These are phyloP conservation scores for Eulemur rubriventer DNA, from an alignment of 2,797 vertebrate genomes.

Conservation along the genomic window DNA sequence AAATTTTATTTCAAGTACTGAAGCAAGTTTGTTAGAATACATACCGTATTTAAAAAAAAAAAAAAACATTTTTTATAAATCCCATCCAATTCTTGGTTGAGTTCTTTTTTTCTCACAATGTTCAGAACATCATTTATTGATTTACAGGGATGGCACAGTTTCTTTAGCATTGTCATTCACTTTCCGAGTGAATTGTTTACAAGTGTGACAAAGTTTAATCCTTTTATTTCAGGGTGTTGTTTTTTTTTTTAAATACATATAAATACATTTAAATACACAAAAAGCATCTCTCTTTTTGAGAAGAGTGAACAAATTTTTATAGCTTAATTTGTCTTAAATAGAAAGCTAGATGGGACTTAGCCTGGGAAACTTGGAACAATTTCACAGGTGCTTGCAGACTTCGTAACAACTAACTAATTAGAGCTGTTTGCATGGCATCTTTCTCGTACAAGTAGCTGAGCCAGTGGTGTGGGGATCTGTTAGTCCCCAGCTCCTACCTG, in stretches of 20 bases:
- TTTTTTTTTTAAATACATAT: conserved; percentile 14
- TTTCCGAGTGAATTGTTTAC: conserved; percentile 72
- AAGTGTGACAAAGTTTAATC: conserved; percentile 63
- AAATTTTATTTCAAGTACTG: background rate
- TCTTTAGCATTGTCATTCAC: conserved; percentile 59
- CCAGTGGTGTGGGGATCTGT: conserved; percentile 4
- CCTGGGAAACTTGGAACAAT: conserved; percentile 66
- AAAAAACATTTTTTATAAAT: background rate
- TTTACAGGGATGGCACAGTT: conserved; percentile 13
- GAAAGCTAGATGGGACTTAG: conserved; percentile 50
- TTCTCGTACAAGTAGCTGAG: conserved; percentile 41
- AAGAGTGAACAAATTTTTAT: conserved; percentile 50
- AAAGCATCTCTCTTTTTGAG: conserved; percentile 56
- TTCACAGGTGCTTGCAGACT: conserved; percentile 64
- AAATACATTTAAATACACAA: too few species aligned
- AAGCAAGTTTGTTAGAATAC: background rate
- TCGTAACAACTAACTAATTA: conserved; percentile 70
- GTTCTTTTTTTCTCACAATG: conserved; percentile 49
- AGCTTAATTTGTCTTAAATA: conserved; percentile 74
- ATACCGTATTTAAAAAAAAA: background rate
- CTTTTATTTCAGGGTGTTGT: conserved; percentile 52
- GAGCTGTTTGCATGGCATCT: conserved; percentile 65
- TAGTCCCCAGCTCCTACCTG: background rate
- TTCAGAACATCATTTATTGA: conserved; percentile 49
- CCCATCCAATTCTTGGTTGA: background rate